Conservation (phyloP, 2,888 invertebrate genomes). For the Eilema depressum region DNA sequence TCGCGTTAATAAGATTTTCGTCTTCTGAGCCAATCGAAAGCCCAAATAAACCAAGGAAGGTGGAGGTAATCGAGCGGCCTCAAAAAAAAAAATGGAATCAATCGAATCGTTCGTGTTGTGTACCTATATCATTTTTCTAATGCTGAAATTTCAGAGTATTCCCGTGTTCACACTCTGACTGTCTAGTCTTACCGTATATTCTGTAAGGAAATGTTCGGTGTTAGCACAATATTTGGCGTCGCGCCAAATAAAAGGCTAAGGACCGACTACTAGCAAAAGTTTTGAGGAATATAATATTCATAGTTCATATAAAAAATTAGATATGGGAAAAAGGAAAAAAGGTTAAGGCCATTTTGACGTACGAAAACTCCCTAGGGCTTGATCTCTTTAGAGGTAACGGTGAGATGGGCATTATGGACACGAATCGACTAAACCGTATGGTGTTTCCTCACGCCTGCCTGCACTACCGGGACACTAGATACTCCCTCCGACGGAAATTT, state of each 20-base stretch:
- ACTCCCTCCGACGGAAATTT: not conserved
- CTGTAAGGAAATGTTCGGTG: not conserved
- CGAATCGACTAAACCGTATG: not conserved
- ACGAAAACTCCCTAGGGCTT: not conserved
- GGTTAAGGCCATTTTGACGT: not conserved
- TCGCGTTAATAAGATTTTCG: not conserved
- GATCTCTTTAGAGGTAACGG: not conserved
- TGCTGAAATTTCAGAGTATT: not conserved
- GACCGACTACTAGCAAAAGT: not conserved
- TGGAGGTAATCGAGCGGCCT: not conserved
- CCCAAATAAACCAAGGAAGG: not conserved
- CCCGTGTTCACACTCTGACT: not conserved
- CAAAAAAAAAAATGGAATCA: no score
- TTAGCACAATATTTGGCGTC: not conserved
- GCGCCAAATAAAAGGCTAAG: not conserved
- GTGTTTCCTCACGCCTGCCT: not conserved
- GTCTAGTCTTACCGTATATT: not conserved
- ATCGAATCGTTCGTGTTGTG: no score
- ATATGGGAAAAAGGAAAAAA: not conserved
- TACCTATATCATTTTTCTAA: not conserved
- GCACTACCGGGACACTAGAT: not conserved
- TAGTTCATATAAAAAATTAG: not conserved
- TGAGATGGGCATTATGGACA: not conserved
- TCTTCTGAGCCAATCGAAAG: not conserved
- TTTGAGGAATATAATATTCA: not conserved